A percentile compares a stretch with the other conserved stretches of the same genome.
Evolutionary conservation across 1,140 invertebrate genomes (phyloP).

Genomic region (Drosophila obscura): DNA sequence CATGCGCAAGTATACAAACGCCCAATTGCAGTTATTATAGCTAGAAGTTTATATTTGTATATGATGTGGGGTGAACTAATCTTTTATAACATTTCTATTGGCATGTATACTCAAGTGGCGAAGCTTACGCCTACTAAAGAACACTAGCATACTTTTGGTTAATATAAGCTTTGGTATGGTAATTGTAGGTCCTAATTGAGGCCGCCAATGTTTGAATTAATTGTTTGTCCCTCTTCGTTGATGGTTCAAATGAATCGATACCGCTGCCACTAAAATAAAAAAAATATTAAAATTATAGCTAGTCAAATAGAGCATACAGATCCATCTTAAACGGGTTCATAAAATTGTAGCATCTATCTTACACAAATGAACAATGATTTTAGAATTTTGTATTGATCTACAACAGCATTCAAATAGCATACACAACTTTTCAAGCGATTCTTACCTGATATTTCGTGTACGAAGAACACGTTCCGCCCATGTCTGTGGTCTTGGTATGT

Average conservation of each 20-base stretch:
- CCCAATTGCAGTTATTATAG: conserved; percentile 36
- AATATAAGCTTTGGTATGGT: conserved; percentile 86
- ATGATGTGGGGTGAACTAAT: conserved; percentile 32
- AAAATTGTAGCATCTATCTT: no score
- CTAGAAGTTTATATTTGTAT: no score
- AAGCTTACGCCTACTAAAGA: conserved; percentile 59
- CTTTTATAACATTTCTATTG: conserved; percentile 30
- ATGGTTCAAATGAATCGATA: conserved; percentile 65
- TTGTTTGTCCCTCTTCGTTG: conserved; percentile 83
- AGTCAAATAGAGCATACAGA: background rate
- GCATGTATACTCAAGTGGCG: conserved; percentile 28
- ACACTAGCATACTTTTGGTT: conserved; percentile 86
- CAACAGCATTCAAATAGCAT: no score
- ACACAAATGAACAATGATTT: no score
- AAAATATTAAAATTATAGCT: background rate
- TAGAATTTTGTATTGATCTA: background rate
- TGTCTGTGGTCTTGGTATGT: conserved; percentile 90
- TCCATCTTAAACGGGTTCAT: background rate
- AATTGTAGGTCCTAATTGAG: conserved; percentile 86
- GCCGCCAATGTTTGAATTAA: conserved; percentile 85
- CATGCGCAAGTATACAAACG: conserved; percentile 39
- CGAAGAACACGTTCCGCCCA: conserved; percentile 92
- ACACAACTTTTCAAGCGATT: background rate
- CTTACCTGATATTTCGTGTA: conserved; percentile 83
- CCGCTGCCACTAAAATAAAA: conserved; percentile 55